Conservation (phyloP, 2,797 vertebrate genomes). For the Falco naumanni region DNA sequence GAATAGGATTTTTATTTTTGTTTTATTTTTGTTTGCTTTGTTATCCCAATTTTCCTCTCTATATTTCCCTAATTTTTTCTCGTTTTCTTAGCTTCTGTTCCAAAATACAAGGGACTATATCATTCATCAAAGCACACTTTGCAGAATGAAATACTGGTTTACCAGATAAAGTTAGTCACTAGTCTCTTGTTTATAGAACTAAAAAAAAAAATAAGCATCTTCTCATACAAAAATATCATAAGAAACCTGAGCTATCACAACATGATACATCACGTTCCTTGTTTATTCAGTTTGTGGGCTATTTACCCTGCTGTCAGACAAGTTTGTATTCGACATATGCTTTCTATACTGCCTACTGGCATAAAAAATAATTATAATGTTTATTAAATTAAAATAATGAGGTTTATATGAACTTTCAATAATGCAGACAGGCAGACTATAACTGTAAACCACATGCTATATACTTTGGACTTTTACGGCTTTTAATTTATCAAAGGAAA, state of each 20-base stretch:
- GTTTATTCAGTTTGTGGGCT: not conserved
- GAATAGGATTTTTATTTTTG: not conserved
- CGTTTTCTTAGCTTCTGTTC: not conserved
- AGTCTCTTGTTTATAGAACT: not conserved
- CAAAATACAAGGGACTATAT: not conserved
- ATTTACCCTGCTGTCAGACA: conserved; percentile 49
- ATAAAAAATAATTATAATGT: conserved; percentile 69
- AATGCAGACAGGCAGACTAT: conserved; percentile 76
- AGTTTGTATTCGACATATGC: conserved; percentile 50
- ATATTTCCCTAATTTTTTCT: not conserved
- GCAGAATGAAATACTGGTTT: not conserved
- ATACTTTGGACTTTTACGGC: conserved; percentile 80
- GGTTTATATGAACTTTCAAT: conserved; percentile 75
- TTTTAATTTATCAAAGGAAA: conserved; percentile 89
- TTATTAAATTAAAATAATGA: conserved; percentile 77
- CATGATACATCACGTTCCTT: not conserved
- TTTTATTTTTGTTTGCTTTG: not conserved
- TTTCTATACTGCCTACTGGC: conserved; percentile 62
- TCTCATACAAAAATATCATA: not conserved
- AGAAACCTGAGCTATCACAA: not conserved
- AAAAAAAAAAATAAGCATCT: not conserved
- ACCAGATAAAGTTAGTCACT: not conserved
- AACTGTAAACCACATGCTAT: conserved; percentile 80
- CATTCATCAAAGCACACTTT: not conserved
- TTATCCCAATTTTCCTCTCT: not conserved